These are phyloP conservation scores for Heliconius aoede DNA, from an alignment of 2,888 invertebrate genomes.

Conservation along the genomic window DNA sequence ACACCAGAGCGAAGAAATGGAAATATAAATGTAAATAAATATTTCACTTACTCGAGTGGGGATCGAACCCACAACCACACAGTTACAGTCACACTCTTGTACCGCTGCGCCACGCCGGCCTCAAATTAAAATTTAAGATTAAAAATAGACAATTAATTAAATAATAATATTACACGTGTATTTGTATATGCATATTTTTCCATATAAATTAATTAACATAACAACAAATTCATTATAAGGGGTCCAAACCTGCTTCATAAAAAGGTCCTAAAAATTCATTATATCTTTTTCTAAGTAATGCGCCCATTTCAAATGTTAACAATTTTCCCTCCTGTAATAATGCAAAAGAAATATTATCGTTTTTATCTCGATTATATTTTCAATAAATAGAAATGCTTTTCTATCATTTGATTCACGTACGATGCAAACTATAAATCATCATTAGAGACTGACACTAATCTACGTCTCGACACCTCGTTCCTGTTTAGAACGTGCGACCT, in stretches of 20 bases:
- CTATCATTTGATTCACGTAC: slow-evolving; percentile 52
- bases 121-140: too few species aligned
- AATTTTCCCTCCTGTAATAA: slow-evolving; percentile 83
- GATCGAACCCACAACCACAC: too few species aligned
- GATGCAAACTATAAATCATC: slow-evolving; percentile 73
- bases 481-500: slow-evolving; percentile 71
- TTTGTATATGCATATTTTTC: background rate
- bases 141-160: too few species aligned
- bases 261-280: slow-evolving; percentile 76
- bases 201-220: background rate
- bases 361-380: background rate
- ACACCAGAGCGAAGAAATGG: too few species aligned
- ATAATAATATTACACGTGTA: background rate
- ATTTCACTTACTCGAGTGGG: too few species aligned
- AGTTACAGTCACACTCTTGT: too few species aligned
- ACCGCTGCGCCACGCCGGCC: too few species aligned
- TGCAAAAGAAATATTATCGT: slow-evolving; percentile 26
- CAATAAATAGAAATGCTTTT: slow-evolving; percentile 35
- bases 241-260: slow-evolving; percentile 69
- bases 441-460: slow-evolving; percentile 71
- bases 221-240: background rate
- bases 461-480: slow-evolving; percentile 69
- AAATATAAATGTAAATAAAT: too few species aligned
- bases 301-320: slow-evolving; percentile 83
- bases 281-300: slow-evolving; percentile 81